Conservation (phyloP, 2,888 invertebrate genomes). For the Abrostola tripartita region DNA sequence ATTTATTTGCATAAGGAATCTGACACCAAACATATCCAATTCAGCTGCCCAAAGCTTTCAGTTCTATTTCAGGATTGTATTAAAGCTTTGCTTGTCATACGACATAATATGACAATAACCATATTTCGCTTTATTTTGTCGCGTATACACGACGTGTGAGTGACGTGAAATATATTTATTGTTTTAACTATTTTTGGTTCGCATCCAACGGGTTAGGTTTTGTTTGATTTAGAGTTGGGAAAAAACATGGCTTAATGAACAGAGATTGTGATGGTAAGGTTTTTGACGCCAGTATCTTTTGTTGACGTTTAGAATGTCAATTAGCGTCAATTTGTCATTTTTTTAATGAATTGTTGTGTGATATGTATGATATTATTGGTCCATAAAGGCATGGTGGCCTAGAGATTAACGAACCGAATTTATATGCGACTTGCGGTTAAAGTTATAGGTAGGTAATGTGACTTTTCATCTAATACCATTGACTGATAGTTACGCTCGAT, state of each 20-base stretch:
- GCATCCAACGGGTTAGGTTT: conserved; percentile 33
- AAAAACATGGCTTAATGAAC: conserved; percentile 1
- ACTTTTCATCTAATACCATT: too few species aligned
- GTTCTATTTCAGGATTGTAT: conserved; percentile 62
- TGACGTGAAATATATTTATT: conserved; percentile 69
- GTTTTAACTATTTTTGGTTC: conserved; percentile 61
- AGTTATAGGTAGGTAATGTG: too few species aligned
- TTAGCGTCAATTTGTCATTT: background rate
- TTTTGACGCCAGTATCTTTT: background rate
- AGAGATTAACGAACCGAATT: too few species aligned
- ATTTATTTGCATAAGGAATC: conserved; percentile 52
- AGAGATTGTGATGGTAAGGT: background rate
- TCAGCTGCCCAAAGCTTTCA: conserved; percentile 65
- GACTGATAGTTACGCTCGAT: too few species aligned
- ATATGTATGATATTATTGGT: too few species aligned
- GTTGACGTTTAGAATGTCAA: background rate
- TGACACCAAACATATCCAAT: conserved; percentile 42
- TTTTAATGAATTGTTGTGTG: too few species aligned
- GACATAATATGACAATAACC: conserved; percentile 79
- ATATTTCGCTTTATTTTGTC: conserved; percentile 70
- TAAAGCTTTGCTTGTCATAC: conserved; percentile 74
- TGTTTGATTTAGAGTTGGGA: conserved; percentile 7
- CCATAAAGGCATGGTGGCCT: too few species aligned
- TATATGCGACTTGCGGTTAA: too few species aligned
- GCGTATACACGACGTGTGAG: conserved; percentile 61